Percentiles rank a stretch among this genome's conserved stretches.
These are phyloP conservation scores for Lasioglossum malachurum DNA, from an alignment of 2,888 invertebrate species.

Conservation along the genomic window DNA sequence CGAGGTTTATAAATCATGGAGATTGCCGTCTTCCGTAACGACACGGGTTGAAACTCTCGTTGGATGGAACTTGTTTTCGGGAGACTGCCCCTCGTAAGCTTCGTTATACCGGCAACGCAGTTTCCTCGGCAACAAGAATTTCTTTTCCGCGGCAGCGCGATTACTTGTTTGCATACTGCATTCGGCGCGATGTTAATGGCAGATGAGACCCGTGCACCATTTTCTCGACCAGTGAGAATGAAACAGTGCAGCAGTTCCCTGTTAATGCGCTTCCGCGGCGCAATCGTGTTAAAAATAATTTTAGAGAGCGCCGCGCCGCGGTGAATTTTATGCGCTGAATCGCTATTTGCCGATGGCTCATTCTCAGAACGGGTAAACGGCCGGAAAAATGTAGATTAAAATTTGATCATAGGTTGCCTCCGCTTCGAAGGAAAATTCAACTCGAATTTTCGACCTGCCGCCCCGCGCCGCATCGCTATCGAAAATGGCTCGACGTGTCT, in stretches of 20 bases:
- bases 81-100: slow-evolving; percentile 22
- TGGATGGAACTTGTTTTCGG: background rate
- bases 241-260: background rate
- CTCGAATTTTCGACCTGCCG: background rate
- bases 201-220: background rate
- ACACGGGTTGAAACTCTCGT: background rate
- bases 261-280: background rate
- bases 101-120: slow-evolving; percentile 2
- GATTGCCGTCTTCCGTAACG: slow-evolving; percentile 18
- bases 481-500: background rate
- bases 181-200: slow-evolving; percentile 16
- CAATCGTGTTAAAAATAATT: background rate
- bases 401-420: background rate
- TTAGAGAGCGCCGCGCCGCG: background rate
- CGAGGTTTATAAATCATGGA: slow-evolving; percentile 57
- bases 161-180: slow-evolving; percentile 31
- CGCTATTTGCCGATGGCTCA: background rate
- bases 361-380: background rate
- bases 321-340: background rate
- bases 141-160: background rate
- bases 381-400: background rate
- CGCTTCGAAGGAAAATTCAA: background rate
- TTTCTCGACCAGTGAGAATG: background rate
- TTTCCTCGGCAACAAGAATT: background rate
- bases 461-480: background rate